These are phyloP conservation scores for Ciconia maguari DNA, from an alignment of 2,113 vertebrate species.

Conservation along the genomic window DNA sequence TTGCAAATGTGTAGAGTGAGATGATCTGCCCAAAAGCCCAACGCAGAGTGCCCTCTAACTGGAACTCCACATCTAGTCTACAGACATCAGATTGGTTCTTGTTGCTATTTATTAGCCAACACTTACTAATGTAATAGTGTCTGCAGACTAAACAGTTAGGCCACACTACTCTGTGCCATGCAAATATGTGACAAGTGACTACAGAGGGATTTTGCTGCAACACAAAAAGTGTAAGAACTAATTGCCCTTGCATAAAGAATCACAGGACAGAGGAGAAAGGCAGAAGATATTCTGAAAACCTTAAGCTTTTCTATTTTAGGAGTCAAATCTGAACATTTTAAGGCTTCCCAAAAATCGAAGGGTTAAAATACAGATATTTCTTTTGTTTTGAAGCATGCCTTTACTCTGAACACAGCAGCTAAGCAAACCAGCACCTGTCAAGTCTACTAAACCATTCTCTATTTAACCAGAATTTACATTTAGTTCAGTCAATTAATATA, in stretches of 20 bases:
- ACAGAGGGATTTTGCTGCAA: not conserved
- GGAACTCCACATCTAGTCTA: not conserved
- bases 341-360: not conserved
- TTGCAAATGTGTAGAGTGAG: not conserved
- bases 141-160: not conserved
- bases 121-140: not conserved
- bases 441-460: not conserved
- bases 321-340: not conserved
- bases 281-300: not conserved
- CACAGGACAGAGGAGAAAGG: not conserved
- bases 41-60: not conserved
- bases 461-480: conserved; percentile 46
- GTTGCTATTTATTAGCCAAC: not conserved
- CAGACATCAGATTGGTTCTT: not conserved
- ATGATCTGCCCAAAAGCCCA: not conserved
- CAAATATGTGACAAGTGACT: not conserved
- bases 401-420: not conserved
- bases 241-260: not conserved
- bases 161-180: not conserved
- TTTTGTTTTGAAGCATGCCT: not conserved
- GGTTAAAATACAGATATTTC: not conserved
- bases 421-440: conserved; percentile 1
- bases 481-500: conserved; percentile 42
- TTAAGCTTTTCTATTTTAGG: not conserved
- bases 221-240: not conserved